Evolutionary conservation across 2,888 invertebrate species (phyloP).

Genomic region (Acanthosepion esculentum): DNA sequence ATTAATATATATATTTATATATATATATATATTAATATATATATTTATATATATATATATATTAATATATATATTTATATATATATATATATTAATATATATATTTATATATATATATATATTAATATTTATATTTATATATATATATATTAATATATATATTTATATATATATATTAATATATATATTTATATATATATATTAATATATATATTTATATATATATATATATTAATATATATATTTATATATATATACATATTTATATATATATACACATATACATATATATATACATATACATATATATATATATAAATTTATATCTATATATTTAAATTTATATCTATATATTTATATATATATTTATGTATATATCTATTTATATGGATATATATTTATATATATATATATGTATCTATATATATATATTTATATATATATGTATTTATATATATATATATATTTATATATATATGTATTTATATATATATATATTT

Average conservation of each 20-base stretch:
- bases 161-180: conserved; percentile 45
- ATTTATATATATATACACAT: conserved; percentile 48
- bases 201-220: not conserved
- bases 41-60: not conserved
- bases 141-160: conserved; percentile 48
- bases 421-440: too few species aligned
- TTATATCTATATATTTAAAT: not conserved
- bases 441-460: not conserved
- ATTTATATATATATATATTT: not conserved
- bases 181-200: conserved; percentile 34
- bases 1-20: conserved; percentile 15
- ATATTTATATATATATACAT: conserved; percentile 48
- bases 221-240: conserved; percentile 39
- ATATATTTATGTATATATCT: not conserved
- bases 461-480: conserved; percentile 13
- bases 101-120: conserved; percentile 49
- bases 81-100: conserved; percentile 46
- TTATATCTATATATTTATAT: not conserved
- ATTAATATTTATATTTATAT: conserved; percentile 48
- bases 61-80: not conserved
- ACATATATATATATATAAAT: conserved; percentile 46
- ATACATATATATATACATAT: conserved; percentile 49
- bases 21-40: not conserved
- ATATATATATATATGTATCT: too few species aligned
- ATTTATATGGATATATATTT: not conserved